Base-by-base conservation (phyloP, 2,797 vertebrate genomes). In the Lepidocolaptes lacrymiger region DNA sequence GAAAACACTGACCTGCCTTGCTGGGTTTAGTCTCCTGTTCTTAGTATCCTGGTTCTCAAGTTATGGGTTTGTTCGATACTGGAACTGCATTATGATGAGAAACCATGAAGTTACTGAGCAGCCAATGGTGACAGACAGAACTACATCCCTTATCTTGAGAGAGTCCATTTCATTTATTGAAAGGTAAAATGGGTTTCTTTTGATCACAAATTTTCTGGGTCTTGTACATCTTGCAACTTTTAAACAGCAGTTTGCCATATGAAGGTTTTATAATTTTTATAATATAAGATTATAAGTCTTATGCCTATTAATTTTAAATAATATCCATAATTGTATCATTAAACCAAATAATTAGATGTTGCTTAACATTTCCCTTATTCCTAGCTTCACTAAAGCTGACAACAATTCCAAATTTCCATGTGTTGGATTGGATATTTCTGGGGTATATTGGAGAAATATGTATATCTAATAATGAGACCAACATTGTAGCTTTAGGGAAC, bases 31-130 rank as follows among this genome's bases (percentile, higher is more conserved):
- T 27, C 8, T 98, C 36, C 30, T 98, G 34, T 95, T 97, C 30
- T 94, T 97, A 0, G 0, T 84, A 1, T 71, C 97, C 15, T 98
- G 98, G 97, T 97, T 82, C 39, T 37, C 97, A 18, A 95, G 98
- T 9, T 98, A 98, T 9, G 69, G 87, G 28, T 96, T 98, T 64
- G 49, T 99, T 10, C 75, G 61, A 6, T 97, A 97, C 39, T 99
- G 99, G 89, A 98, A 99, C 95, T 99, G 99, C 95, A 98, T 99
- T 74, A 87, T 99, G 83, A 99, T 99, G 99, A 98, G 98, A 86
- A 98, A 99, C 92, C 97, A 98, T 7, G 96, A 97, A 23, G 97
- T 99, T 87, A 95, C 98, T 2, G 98, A 99, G 88, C 99, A 99
- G 95, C 99, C 99, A 28, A 97, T 99, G 98, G 95, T 94, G 20